Percentiles rank a stretch among this genome's conserved stretches.
phyloP scores from a whole-genome alignment of 2,797 vertebrate species.

The Acanthopagrus latus region DNA sequence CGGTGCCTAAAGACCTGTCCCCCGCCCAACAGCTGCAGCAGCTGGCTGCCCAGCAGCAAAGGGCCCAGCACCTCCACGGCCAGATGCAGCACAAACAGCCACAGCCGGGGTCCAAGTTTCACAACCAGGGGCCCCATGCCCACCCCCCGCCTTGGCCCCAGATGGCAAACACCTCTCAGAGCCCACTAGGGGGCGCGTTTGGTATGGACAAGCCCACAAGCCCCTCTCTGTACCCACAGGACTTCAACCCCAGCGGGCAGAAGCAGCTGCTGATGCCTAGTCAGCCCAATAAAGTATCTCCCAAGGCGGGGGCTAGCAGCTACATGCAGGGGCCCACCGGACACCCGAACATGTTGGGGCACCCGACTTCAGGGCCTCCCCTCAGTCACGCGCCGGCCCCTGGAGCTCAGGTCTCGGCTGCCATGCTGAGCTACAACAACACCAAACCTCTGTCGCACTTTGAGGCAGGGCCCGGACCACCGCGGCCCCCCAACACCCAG shows the following conservation, averaged over 20 bases:
- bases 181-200: slow-evolving; percentile 87
- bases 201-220: slow-evolving; percentile 93
- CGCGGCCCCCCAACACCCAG: slow-evolving; percentile 73
- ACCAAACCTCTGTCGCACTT: slow-evolving; percentile 97
- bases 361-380: slow-evolving; percentile 78
- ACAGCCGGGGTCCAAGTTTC: slow-evolving; percentile 75
- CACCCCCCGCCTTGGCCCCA: slow-evolving; percentile 90
- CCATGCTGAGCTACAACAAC: slow-evolving; percentile 92
- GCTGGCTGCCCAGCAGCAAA: slow-evolving; percentile 94
- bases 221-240: slow-evolving; percentile 91
- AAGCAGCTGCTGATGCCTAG: slow-evolving; percentile 90
- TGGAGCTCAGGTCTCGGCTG: slow-evolving; percentile 74
- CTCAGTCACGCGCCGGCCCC: slow-evolving; percentile 83
- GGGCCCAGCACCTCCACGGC: slow-evolving; percentile 91
- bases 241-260: slow-evolving; percentile 90
- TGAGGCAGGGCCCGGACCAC: slow-evolving; percentile 88
- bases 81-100: slow-evolving; percentile 85
- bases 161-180: slow-evolving; percentile 87
- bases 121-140: slow-evolving; percentile 80
- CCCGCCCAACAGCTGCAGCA: slow-evolving; percentile 97
- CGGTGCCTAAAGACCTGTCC: slow-evolving; percentile 91
- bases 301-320: slow-evolving; percentile 85
- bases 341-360: slow-evolving; percentile 89
- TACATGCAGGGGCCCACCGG: slow-evolving; percentile 83
- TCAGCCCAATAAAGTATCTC: slow-evolving; percentile 90